Percentiles rank a stretch among this genome's conserved stretches.
phyloP scores from a whole-genome alignment of 2,888 invertebrate species.

The Eremobia ochroleuca region DNA sequence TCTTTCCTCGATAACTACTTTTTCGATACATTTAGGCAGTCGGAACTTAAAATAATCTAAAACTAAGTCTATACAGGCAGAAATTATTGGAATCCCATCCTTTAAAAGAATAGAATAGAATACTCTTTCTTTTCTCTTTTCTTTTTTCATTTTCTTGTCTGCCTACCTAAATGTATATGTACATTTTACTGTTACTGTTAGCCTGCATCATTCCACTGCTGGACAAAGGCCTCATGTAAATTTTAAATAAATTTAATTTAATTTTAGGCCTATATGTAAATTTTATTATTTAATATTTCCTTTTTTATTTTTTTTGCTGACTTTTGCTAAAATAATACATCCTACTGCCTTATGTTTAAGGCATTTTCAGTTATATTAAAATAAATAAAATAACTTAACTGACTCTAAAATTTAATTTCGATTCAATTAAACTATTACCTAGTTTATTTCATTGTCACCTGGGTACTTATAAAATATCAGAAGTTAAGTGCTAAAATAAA shows the following conservation, averaged over 20 bases:
- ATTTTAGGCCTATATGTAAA: too few species aligned
- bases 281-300: not conserved
- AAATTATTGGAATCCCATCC: constrained; percentile 31
- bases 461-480: not conserved
- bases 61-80: constrained; percentile 35
- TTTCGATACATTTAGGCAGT: not conserved
- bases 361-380: not conserved
- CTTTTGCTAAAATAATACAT: not conserved
- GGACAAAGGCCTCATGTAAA: too few species aligned
- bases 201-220: too few species aligned
- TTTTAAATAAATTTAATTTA: too few species aligned
- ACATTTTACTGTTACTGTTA: too few species aligned
- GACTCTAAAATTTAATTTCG: not conserved
- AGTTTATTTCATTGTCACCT: not conserved
- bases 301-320: not conserved
- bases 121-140: too few species aligned
- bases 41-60: constrained; percentile 29
- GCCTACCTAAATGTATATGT: not conserved
- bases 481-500: not conserved
- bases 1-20: too few species aligned
- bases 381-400: not conserved
- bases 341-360: not conserved
- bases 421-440: not conserved
- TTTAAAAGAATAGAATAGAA: too few species aligned
- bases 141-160: not conserved